Evolutionary conservation across 2,888 invertebrate genomes (phyloP).

Genomic region (Aporophyla lueneburgensis): DNA sequence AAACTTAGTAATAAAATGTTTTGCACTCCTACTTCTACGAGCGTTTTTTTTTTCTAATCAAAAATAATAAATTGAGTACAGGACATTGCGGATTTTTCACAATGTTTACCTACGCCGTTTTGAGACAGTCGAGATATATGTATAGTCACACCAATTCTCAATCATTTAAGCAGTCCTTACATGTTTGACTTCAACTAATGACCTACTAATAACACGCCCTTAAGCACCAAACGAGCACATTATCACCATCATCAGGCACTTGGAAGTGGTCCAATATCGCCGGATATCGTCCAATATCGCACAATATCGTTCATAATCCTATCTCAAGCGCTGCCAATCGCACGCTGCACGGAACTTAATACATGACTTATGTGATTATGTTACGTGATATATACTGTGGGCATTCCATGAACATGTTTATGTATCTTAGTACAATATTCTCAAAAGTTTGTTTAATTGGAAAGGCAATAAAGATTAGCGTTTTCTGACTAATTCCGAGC

Average conservation of each 20-base stretch:
- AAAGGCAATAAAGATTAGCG: slow-evolving; percentile 14
- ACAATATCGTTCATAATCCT: slow-evolving; percentile 39
- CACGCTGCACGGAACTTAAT: slow-evolving; percentile 25
- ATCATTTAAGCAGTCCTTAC: neutral
- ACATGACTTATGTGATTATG: slow-evolving; percentile 26
- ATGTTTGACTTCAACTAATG: neutral
- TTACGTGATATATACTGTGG: slow-evolving; percentile 10
- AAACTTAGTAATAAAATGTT: too few relatives aligned
- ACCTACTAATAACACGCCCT: slow-evolving; percentile 7
- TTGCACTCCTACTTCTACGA: too few relatives aligned
- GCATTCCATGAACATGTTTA: neutral
- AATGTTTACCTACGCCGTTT: too few relatives aligned
- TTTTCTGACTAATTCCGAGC: neutral
- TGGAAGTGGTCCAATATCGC: slow-evolving; percentile 54
- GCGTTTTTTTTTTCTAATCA: too few relatives aligned
- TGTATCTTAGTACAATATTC: neutral
- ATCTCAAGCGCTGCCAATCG: slow-evolving; percentile 41
- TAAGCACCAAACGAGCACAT: slow-evolving; percentile 1
- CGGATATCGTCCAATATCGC: slow-evolving; percentile 15
- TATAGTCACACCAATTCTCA: neutral
- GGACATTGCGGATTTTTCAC: too few relatives aligned
- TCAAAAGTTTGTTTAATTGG: neutral
- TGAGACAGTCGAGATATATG: too few relatives aligned
- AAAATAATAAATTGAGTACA: too few relatives aligned
- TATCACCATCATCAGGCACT: slow-evolving; percentile 29